Evolutionary conservation across 2,113 vertebrate genomes (phyloP).

Genomic region (Oncorhynchus tshawytscha): DNA sequence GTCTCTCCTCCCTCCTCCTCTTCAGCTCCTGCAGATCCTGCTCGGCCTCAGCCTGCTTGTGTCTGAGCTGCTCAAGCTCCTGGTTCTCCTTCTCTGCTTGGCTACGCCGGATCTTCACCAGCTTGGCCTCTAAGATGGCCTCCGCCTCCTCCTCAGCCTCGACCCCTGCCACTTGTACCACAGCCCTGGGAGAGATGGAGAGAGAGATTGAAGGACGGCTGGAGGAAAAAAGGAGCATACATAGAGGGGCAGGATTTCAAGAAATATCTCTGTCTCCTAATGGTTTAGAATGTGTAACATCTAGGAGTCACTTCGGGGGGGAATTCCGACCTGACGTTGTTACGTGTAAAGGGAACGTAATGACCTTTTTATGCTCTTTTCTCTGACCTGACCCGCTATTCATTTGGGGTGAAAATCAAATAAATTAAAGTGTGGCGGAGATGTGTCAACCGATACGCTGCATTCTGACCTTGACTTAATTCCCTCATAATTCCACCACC

Average conservation of each 20-base stretch:
- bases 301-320: too few species aligned
- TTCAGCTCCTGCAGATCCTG: slow-evolving; percentile 75
- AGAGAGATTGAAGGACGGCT: background rate
- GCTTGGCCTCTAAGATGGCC: slow-evolving; percentile 61
- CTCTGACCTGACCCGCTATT: too few species aligned
- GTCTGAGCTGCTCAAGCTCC: slow-evolving; percentile 64
- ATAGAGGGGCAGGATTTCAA: background rate
- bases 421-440: too few species aligned
- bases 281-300: too few species aligned
- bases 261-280: too few species aligned
- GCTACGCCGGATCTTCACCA: slow-evolving; percentile 74
- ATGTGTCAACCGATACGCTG: too few species aligned
- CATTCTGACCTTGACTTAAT: too few species aligned
- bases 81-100: slow-evolving; percentile 68
- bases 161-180: slow-evolving; percentile 32
- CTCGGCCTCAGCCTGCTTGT: slow-evolving; percentile 61
- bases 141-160: slow-evolving; percentile 40
- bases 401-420: too few species aligned
- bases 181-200: background rate
- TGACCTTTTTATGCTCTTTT: too few species aligned
- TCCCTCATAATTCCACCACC: too few species aligned
- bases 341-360: too few species aligned
- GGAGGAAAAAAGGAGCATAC: background rate
- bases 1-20: slow-evolving; percentile 65
- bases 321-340: too few species aligned